These are phyloP conservation scores for Heloderma charlesbogerti DNA, from an alignment of 2,113 vertebrate species.

Conservation along the genomic window DNA sequence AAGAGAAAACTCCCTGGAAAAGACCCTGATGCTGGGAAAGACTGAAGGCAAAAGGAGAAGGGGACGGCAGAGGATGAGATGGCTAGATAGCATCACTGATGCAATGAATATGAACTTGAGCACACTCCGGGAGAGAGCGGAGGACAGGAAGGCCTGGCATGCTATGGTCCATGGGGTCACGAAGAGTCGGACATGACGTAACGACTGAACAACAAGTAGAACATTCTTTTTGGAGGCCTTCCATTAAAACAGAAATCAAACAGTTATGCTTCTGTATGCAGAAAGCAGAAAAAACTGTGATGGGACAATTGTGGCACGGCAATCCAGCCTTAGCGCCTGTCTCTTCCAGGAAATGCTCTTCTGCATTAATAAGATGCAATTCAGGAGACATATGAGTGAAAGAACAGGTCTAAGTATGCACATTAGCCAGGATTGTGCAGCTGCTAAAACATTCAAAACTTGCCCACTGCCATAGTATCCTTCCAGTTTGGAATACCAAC, in stretches of 20 bases:
- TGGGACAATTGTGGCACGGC: background rate
- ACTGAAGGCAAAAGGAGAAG: no score
- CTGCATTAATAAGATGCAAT: background rate
- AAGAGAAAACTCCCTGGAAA: no score
- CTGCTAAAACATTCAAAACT: background rate
- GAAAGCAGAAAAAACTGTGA: background rate
- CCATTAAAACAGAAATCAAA: background rate
- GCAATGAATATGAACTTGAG: no score
- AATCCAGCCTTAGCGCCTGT: background rate
- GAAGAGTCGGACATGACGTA: no score
- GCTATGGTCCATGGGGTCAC: no score
- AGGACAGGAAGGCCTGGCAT: no score
- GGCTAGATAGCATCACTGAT: no score
- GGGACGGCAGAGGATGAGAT: no score
- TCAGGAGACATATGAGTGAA: background rate
- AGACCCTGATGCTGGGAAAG: no score
- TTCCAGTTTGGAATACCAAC: background rate
- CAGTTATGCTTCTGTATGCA: background rate
- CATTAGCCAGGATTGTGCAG: background rate
- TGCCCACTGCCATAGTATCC: background rate
- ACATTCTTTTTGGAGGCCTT: slow-evolving; percentile 44
- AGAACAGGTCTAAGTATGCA: background rate
- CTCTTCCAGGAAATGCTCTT: background rate
- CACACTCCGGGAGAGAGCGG: no score
- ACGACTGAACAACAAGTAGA: no score